A percentile compares a stretch with the other conserved stretches of the same genome.
phyloP scores from a whole-genome alignment of 1,140 invertebrate species.

The Adelges cooleyi region DNA sequence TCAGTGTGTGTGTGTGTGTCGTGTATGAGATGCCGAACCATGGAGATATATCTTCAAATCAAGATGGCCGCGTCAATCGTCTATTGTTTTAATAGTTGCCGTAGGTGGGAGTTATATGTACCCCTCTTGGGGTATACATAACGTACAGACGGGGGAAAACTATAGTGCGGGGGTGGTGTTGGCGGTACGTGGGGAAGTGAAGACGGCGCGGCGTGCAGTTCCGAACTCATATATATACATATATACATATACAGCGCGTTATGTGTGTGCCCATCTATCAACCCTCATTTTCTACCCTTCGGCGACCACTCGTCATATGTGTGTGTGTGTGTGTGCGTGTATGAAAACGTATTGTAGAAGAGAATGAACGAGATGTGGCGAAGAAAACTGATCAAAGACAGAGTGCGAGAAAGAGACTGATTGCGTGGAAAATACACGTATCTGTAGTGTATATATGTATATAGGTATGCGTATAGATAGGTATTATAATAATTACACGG shows the following conservation, averaged over 20 bases:
- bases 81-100: conserved; percentile 31
- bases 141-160: neutral
- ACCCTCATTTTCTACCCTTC: conserved; percentile 29
- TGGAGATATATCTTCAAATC: conserved; percentile 31
- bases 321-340: conserved; percentile 1
- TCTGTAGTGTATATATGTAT: too few relatives aligned
- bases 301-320: conserved; percentile 25
- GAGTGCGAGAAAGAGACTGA: too few relatives aligned
- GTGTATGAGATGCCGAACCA: conserved; percentile 22
- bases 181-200: neutral
- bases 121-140: neutral
- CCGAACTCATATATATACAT: conserved; percentile 3
- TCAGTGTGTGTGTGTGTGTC: neutral
- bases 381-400: neutral
- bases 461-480: too few relatives aligned
- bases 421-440: too few relatives aligned
- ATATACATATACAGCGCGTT: neutral
- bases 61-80: conserved; percentile 32
- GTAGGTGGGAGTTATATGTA: conserved; percentile 20
- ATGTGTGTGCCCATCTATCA: conserved; percentile 28
- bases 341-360: neutral
- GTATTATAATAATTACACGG: too few relatives aligned
- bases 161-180: neutral
- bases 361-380: neutral
- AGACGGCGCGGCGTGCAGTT: neutral